Base-by-base conservation (phyloP, 2,797 vertebrate genomes). In the Neosalanx taihuensis region DNA sequence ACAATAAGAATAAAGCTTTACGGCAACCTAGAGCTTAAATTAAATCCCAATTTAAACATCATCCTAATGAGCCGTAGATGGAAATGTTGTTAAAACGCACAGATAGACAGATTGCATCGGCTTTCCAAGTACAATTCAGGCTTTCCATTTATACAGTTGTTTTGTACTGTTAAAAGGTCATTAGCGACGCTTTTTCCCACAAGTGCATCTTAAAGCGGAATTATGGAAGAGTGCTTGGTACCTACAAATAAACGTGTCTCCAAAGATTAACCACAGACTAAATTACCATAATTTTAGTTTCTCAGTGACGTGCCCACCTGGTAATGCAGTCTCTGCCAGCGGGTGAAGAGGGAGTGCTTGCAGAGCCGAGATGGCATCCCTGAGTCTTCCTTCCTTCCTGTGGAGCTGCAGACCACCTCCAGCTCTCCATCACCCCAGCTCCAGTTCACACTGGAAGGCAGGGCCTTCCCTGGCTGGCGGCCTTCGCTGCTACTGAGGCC, bases 401-500 rank as follows among this genome's bases (percentile, higher is more conserved):
- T 95, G 1, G 84, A 90, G 83, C 91, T 85, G 0, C 93, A 92
- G 73, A 97, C 75, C 62, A 96, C 89, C 88, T 98, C 96, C 76
- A 92, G 82, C 53, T 90, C 92, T 0, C 67, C 0, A 0, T 80
- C 93, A 1, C 95, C 94, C 2, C 35, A 13, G 5, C 93, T 89
- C 96, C 96, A 98, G 91, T 96, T 98, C 81, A 94, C 29, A 0
- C 95, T 96, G 87, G 94, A 84, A 64, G 81, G 65, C 0, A 93
- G 91, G 0, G 93, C 88, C 72, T 92, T 95, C 3, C 95, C 94
- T 0, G 91, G 85, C 49, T 91, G 90, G 0, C 91, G 91, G 0
- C 76, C 72, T 0, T 92, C 90, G 0, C 89, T 85, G 0, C 90
- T 83, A 80, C 92, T 93, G 75, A 97, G 86, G 64, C 94, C 96